Base-by-base conservation (phyloP, 2,113 vertebrate genomes). In the Petroica traversi region DNA sequence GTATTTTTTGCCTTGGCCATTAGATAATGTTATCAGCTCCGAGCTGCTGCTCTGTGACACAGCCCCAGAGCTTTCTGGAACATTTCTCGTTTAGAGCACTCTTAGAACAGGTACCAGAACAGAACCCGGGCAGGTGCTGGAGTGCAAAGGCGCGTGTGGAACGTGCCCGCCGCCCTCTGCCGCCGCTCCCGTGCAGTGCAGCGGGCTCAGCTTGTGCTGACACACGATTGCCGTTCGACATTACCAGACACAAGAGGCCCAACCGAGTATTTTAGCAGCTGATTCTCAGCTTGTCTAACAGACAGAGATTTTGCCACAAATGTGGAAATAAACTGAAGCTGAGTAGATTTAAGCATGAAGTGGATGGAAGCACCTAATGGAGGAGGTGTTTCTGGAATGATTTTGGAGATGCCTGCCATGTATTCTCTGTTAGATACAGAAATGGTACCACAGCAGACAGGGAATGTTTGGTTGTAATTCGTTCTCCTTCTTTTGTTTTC, bases 401-500 rank as follows among this genome's bases (percentile, higher is more conserved):
- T 9, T 84, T 52, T 52, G 11, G 48, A 76, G 52, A 48, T 68
- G 31, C n/a, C 40, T 81, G n/a, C 43, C 36, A 0, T 23, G 24
- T 62, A 3, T 55, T 84, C 63, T 40, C 13, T 61, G 46, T 73
- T 90, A 43, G 36, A 24, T 69, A 26, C 13, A 58, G 28, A 93
- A 85, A 48, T 19, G 19, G 12, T 34, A 41, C 24, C 67, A 31
- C 28, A 73, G 62, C 31, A 51, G 48, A 36, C 11, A 54, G 18
- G 14, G 8, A 57, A 43, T n/a, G 26, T 49, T 28, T 83, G 55
- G 15, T 72, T 49, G 4, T 64, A 66, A 68, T 54, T 91, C 5
- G 2, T 88, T 52, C 31, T 92, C 46, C 29, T 91, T 68, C 73
- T 89, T 95, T 76, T 83, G 68, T 62, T 92, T 96, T 76, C 94